phyloP scores from a whole-genome alignment of 2,113 vertebrate species.

The Cryptoleucopteryx plumbea region DNA sequence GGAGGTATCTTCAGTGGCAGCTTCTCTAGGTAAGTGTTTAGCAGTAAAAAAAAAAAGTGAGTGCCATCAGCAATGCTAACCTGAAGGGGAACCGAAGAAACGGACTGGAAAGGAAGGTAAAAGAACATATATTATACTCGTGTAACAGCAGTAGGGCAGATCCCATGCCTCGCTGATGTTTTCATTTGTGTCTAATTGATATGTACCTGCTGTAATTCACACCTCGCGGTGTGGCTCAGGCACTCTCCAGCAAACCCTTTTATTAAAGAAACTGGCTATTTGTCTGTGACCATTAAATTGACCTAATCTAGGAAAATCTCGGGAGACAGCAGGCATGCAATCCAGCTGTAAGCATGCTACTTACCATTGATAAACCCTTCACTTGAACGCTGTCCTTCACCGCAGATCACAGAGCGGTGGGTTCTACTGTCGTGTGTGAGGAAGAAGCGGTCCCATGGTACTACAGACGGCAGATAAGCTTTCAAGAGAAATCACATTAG shows the following conservation, averaged over 20 bases:
- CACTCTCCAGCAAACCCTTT: neutral
- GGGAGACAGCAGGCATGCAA: neutral
- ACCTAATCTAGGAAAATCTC: neutral
- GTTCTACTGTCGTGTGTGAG: fast-evolving
- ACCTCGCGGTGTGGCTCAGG: fast-evolving
- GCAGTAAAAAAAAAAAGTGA: neutral
- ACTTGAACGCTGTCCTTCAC: neutral
- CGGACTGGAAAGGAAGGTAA: neutral
- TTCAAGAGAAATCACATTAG: neutral
- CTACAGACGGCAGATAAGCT: neutral
- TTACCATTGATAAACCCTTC: neutral
- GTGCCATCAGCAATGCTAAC: neutral
- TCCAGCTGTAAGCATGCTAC: neutral
- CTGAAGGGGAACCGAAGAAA: neutral
- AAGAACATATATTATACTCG: neutral
- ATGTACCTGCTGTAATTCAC: neutral
- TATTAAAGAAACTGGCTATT: neutral
- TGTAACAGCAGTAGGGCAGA: neutral
- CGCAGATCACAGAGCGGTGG: neutral
- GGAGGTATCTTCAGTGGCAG: neutral
- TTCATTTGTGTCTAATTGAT: neutral
- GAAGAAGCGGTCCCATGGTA: neutral
- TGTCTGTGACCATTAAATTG: neutral
- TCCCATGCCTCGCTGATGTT: neutral
- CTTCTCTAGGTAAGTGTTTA: neutral